phyloP scores from a whole-genome alignment of 2,113 vertebrate species.

The Myotis davidii region DNA sequence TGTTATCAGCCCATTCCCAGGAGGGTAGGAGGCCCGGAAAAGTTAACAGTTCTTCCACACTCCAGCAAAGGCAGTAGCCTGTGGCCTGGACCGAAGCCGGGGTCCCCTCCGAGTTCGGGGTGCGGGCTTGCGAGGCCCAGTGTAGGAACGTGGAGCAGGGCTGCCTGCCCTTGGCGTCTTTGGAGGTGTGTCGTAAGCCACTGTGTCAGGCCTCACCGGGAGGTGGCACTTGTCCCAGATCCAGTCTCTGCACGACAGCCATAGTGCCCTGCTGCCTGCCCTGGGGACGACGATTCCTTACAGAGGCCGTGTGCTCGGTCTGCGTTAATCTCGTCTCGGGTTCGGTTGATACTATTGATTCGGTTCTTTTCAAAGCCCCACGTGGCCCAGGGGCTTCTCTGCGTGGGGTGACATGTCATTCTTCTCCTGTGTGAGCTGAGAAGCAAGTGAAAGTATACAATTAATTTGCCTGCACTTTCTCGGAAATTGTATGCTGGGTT shows the following conservation, averaged over 20 bases:
- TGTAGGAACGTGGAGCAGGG: neutral
- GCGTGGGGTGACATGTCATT: constrained; percentile 80
- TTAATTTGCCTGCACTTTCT: constrained; percentile 87
- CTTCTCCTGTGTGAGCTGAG: constrained; percentile 79
- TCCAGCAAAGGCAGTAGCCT: fast-evolving
- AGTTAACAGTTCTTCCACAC: neutral
- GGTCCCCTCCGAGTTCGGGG: neutral
- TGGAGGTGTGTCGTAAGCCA: neutral
- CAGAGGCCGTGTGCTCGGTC: constrained; percentile 78
- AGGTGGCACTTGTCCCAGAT: neutral
- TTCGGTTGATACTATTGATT: constrained; percentile 86
- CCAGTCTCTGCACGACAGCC: constrained; percentile 38
- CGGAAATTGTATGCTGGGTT: constrained; percentile 87
- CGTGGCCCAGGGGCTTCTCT: constrained; percentile 65
- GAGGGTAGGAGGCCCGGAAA: neutral
- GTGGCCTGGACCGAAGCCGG: neutral
- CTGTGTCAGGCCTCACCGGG: neutral
- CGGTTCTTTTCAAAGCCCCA: constrained; percentile 81
- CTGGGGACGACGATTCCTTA: constrained; percentile 63
- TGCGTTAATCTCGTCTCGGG: constrained; percentile 83
- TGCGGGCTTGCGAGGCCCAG: neutral
- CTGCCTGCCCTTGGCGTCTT: fast-evolving
- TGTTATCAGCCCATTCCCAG: fast-evolving
- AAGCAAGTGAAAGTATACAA: constrained; percentile 86
- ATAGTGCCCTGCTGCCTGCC: constrained; percentile 65